phyloP scores from a whole-genome alignment of 1,140 invertebrate genomes.

The Pemphigus obesinymphae region DNA sequence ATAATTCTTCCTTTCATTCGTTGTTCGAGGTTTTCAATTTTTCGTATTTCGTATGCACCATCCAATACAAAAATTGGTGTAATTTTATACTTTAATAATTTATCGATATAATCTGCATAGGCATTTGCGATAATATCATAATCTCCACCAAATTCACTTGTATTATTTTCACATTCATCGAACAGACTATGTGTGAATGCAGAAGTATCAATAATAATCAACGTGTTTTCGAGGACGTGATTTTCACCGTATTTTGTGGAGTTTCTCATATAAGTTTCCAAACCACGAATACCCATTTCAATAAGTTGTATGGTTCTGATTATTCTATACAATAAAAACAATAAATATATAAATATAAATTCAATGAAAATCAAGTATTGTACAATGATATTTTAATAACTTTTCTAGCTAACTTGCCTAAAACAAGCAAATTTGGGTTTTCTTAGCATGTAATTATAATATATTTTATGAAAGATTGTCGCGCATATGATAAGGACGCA shows the following conservation, averaged over 20 bases:
- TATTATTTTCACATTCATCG: slow-evolving; percentile 56
- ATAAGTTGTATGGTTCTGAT: not conserved
- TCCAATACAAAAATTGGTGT: slow-evolving; percentile 76
- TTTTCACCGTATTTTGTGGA: slow-evolving; percentile 61
- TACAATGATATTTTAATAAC: too few relatives aligned
- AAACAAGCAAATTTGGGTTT: too few relatives aligned
- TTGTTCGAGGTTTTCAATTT: slow-evolving; percentile 64
- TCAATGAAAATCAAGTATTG: too few relatives aligned
- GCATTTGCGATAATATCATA: slow-evolving; percentile 70
- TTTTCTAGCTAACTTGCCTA: too few relatives aligned
- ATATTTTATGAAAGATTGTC: too few relatives aligned
- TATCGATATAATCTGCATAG: slow-evolving; percentile 65
- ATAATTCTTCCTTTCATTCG: slow-evolving; percentile 61
- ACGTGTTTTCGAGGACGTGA: slow-evolving; percentile 63
- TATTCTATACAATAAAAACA: not conserved
- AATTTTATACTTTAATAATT: slow-evolving; percentile 67
- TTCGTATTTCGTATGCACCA: slow-evolving; percentile 71
- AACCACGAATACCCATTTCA: slow-evolving; percentile 73
- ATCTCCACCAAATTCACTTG: slow-evolving; percentile 77
- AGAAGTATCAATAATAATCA: slow-evolving; percentile 77
- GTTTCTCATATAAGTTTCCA: slow-evolving; percentile 72
- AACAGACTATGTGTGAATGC: slow-evolving; percentile 72
- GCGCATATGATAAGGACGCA: too few relatives aligned
- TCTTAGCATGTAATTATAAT: too few relatives aligned
- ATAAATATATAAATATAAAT: too few relatives aligned